These are phyloP conservation scores for Cyprinodon diabolis DNA, from an alignment of 2,797 vertebrate species.

Conservation along the genomic window DNA sequence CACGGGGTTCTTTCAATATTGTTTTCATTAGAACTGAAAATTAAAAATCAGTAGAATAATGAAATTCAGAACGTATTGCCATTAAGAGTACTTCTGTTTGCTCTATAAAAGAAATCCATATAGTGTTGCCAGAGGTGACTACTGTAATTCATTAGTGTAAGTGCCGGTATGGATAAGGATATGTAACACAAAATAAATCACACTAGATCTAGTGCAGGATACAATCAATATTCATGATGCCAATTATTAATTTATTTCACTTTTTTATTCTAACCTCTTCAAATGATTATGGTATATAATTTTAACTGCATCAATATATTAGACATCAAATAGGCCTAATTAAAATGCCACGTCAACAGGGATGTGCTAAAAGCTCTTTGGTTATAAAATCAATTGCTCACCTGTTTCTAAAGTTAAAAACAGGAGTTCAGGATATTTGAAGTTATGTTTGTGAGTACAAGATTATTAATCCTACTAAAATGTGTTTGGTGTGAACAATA, in stretches of 20 bases:
- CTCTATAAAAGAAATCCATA: constrained; percentile 28
- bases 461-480: too few species aligned
- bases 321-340: not conserved
- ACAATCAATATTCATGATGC: not conserved
- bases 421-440: too few species aligned
- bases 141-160: not conserved
- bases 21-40: constrained; percentile 39
- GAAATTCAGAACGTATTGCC: constrained; percentile 39
- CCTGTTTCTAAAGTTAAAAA: too few species aligned
- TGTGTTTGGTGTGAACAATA: too few species aligned
- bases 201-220: not conserved
- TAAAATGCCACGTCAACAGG: not conserved
- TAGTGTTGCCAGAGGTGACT: not conserved
- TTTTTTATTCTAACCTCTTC: not conserved
- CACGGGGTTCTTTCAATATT: constrained; percentile 28
- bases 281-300: not conserved
- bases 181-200: constrained; percentile 5
- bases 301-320: not conserved
- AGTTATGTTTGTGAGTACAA: too few species aligned
- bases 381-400: not conserved
- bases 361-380: not conserved
- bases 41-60: constrained; percentile 31
- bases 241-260: not conserved
- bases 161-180: not conserved
- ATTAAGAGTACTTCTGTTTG: constrained; percentile 22